phyloP scores from a whole-genome alignment of 2,797 vertebrate species.

The Alfaro cultratus region DNA sequence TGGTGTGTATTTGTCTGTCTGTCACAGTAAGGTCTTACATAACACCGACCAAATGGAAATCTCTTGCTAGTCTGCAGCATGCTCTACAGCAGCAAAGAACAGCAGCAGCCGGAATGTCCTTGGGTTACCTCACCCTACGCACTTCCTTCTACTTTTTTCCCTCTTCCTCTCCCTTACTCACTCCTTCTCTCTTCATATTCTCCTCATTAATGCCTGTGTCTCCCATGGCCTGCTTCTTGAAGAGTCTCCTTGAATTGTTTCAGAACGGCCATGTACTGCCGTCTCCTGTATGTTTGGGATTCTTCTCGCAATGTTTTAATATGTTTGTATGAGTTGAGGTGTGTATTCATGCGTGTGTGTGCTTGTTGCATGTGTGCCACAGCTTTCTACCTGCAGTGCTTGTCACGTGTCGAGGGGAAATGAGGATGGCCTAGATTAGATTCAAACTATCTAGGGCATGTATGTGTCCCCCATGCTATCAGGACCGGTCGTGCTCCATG shows the following conservation, averaged over 20 bases:
- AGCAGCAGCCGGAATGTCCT: conserved; percentile 78
- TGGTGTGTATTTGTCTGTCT: conserved; percentile 63
- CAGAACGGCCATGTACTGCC: conserved; percentile 33
- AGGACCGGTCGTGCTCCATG: conserved; percentile 57
- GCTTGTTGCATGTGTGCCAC: conserved; percentile 21
- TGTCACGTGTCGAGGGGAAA: conserved; percentile 70
- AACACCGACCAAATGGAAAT: conserved; percentile 74
- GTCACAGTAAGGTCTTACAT: conserved; percentile 75
- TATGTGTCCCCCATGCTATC: conserved; percentile 70
- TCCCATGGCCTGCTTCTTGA: conserved; percentile 52
- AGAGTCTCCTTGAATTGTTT: conserved; percentile 56
- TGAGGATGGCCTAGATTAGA: conserved; percentile 79
- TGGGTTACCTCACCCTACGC: conserved; percentile 74
- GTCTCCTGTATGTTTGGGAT: conserved; percentile 38
- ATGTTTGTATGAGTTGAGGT: conserved; percentile 23
- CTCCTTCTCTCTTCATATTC: conserved; percentile 23
- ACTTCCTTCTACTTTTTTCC: conserved; percentile 44
- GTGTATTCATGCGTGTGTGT: conserved; percentile 14
- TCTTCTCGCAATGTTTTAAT: conserved; percentile 36
- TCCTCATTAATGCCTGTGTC: conserved; percentile 50
- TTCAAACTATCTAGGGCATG: conserved; percentile 78
- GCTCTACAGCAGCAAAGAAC: conserved; percentile 71
- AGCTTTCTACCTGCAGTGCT: conserved; percentile 70
- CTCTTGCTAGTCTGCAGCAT: conserved; percentile 78
- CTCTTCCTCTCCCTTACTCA: conserved; percentile 18